Evolutionary conservation across 2,113 vertebrate genomes (phyloP), one percentile per base, ranked within the genome.

Genomic region (Serilophus lunatus): DNA sequence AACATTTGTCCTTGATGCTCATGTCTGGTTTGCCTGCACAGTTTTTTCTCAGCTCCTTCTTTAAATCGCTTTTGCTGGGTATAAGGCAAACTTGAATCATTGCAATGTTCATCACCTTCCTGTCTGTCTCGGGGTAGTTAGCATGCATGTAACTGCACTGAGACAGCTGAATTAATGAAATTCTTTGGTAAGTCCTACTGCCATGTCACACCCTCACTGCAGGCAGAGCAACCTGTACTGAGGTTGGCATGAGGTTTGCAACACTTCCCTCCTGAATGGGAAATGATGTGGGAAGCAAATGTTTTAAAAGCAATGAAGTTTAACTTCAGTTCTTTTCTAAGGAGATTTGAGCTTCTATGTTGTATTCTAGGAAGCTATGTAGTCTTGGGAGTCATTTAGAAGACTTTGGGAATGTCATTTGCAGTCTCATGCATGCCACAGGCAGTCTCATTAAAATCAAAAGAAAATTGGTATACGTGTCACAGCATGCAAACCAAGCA

Each of bases 211-310:
- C 18, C 56, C 23, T 17, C 0, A 2, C 72, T 51, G 35, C 0
- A 1, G 49, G 56, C 47, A 5, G 17, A 4, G 19, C 51, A 23
- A 6, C 60, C 61, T 0, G 0, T 17, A 3, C 9, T 0, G 0
- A 44, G n/a, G 9, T 53, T 75, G 56, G 17, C 6, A 1, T 5
- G 65, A 54, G 25, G 2, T 36, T 68, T 56, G 75, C 81, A 26
- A 13, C 4, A 0, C 18, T 59, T 36, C 33, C 11, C 19, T 61
- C n/a, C 20, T 6, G 3, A 23, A 35, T 12, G 45, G 54, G 44
- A 60, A 66, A 25, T 5, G 0, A 11, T 40, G 22, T 49, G 40
- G 36, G 29, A 81, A 28, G 23, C 57, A 54, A 78, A 22, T 0
- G 0, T 56, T 78, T 49, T 24, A 47, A 57, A 68, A 87, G 28